A percentile compares a stretch with the other conserved stretches of the same genome.
These are phyloP conservation scores for Ceratosolen fusciceps DNA, from an alignment of 1,140 invertebrate genomes.

Conservation along the genomic window DNA sequence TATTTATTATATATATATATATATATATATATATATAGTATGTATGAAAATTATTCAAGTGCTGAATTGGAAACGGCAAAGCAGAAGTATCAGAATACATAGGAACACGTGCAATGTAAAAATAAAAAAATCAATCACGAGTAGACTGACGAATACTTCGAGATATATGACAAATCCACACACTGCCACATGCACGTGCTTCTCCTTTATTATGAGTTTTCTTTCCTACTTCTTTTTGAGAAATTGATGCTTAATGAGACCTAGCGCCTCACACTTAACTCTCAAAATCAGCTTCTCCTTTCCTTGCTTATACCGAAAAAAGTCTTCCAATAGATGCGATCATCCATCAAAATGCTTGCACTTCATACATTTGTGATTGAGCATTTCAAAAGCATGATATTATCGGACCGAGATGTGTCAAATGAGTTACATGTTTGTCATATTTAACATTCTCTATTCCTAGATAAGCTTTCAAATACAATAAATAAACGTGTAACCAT, in stretches of 20 bases:
- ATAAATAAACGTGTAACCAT: too few species aligned
- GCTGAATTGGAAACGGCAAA: too few species aligned
- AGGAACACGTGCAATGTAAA: constrained; percentile 23
- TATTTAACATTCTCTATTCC: not conserved
- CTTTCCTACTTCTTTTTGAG: constrained; percentile 24
- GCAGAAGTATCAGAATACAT: not conserved
- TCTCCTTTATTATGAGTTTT: constrained; percentile 36
- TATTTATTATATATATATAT: too few species aligned
- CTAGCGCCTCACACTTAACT: not conserved
- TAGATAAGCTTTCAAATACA: not conserved
- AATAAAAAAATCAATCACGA: constrained; percentile 44
- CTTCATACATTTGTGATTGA: constrained; percentile 15
- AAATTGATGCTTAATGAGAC: constrained; percentile 36
- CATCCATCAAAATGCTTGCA: constrained; percentile 23
- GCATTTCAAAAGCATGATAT: not conserved
- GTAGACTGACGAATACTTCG: constrained; percentile 7
- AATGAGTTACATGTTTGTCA: constrained; percentile 16
- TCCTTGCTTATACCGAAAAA: not conserved
- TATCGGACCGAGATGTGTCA: not conserved
- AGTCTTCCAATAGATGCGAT: constrained; percentile 1
- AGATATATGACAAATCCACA: constrained; percentile 27
- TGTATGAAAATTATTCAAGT: too few species aligned
- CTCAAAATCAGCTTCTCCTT: not conserved
- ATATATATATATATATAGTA: too few species aligned
- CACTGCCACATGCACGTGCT: constrained; percentile 23